Base-by-base conservation (phyloP, 2,113 vertebrate genomes). In the Cryptotis parvus region DNA sequence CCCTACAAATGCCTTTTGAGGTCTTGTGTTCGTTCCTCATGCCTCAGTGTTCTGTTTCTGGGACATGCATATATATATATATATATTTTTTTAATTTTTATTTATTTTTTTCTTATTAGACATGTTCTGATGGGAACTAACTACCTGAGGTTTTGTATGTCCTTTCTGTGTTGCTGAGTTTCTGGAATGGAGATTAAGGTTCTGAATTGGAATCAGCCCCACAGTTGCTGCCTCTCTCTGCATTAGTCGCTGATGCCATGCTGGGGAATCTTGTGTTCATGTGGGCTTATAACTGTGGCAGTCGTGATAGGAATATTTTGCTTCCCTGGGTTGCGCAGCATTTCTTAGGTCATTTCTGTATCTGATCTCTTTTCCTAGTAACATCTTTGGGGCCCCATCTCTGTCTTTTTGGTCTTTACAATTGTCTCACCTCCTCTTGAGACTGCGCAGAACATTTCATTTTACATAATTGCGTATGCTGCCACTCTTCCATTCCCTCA, bases 21-120 rank as follows among this genome's bases (percentile, higher is more conserved):
- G 66, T 91, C 37, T 77, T 76, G 49, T 61, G n/a, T n/a, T 78
- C 82, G 61, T 31, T 73, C 9, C 33, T 55, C 76, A 1, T 66
- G n/a, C 9, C 20, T 41, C 29, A 65, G 41, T 69, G 73, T 84
- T 84, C 73, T 75, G 1, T 45, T 83, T 79, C 29, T 83, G 63
- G 69, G 45, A n/a, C 61, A 20, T 5, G 1, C n/a, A n/a, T n/a
- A n/a, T n/a, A n/a, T n/a, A n/a, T n/a, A n/a, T n/a, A n/a, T n/a
- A n/a, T n/a, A n/a, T n/a, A n/a, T n/a, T n/a, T n/a, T n/a, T n/a
- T n/a, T n/a, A n/a, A n/a, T n/a, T n/a, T n/a, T n/a, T n/a, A n/a
- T n/a, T n/a, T n/a, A n/a, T n/a, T 68, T 52, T 92, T 81, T 93
- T 49, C 49, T 78, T 68, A 43, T 83, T 31, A 66, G 31, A 12